phyloP scores from a whole-genome alignment of 2,797 vertebrate species.

The Periophthalmus magnuspinnatus region DNA sequence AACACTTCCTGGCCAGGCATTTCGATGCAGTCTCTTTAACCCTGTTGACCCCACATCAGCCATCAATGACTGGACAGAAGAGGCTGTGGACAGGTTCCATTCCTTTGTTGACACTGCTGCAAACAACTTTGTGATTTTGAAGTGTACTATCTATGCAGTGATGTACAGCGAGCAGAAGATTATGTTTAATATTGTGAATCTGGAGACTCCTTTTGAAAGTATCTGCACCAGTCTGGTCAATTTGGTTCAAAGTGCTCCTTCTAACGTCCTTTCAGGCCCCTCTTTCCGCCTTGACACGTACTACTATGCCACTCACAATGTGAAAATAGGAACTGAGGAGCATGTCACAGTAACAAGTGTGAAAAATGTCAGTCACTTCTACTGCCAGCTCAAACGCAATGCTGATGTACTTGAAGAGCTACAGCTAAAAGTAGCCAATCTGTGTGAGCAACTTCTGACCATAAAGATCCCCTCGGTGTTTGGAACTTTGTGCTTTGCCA shows the following conservation, averaged over 20 bases:
- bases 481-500: constrained; percentile 87
- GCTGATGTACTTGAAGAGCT: constrained; percentile 75
- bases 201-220: constrained; percentile 91
- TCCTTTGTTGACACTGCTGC: constrained; percentile 79
- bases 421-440: constrained; percentile 59
- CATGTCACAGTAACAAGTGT: constrained; percentile 81
- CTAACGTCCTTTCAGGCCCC: constrained; percentile 66
- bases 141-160: constrained; percentile 89
- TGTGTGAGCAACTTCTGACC: constrained; percentile 69
- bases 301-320: constrained; percentile 85
- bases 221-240: constrained; percentile 79
- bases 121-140: constrained; percentile 73
- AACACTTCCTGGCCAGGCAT: constrained; percentile 84
- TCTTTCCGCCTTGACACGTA: constrained; percentile 83
- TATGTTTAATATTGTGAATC: constrained; percentile 86
- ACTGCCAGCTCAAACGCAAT: constrained; percentile 87
- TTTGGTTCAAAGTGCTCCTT: constrained; percentile 66
- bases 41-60: constrained; percentile 76
- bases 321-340: constrained; percentile 91
- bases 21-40: constrained; percentile 92
- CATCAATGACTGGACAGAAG: constrained; percentile 81
- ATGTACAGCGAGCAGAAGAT: constrained; percentile 80
- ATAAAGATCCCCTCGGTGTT: constrained; percentile 58
- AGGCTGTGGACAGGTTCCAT: constrained; percentile 75
- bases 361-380: constrained; percentile 81